A percentile compares a stretch with the other conserved stretches of the same genome.
These are phyloP conservation scores for Hybognathus amarus DNA, from an alignment of 2,797 vertebrate species.

Conservation along the genomic window DNA sequence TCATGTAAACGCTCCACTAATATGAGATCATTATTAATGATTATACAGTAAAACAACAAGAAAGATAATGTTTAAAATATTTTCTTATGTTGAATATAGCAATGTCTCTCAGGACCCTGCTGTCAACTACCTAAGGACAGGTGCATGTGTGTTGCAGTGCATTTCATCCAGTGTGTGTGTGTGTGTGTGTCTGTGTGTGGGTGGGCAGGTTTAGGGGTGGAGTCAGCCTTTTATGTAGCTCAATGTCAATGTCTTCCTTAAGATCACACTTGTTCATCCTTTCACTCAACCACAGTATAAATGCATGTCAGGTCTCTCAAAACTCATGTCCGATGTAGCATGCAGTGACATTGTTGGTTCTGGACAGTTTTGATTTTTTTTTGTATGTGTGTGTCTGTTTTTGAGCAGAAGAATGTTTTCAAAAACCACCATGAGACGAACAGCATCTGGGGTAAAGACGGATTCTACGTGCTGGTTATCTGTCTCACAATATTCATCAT, in stretches of 20 bases:
- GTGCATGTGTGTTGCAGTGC: slow-evolving; percentile 14
- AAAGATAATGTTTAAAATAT: not conserved
- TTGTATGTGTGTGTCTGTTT: not conserved
- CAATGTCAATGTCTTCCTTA: slow-evolving; percentile 38
- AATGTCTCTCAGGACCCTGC: not conserved
- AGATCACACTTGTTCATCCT: slow-evolving; percentile 51
- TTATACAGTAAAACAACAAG: not conserved
- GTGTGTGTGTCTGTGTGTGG: not conserved
- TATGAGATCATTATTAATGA: not conserved
- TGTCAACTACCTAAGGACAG: not conserved
- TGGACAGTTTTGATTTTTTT: not conserved
- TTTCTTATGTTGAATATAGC: not conserved
- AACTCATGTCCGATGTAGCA: slow-evolving; percentile 40
- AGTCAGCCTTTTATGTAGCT: slow-evolving; percentile 21
- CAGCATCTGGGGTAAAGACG: slow-evolving; percentile 88
- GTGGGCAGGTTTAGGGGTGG: slow-evolving; percentile 52
- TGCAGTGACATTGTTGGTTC: not conserved
- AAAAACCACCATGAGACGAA: slow-evolving; percentile 85
- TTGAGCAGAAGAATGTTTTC: slow-evolving; percentile 84
- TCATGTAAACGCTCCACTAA: not conserved
- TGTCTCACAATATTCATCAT: slow-evolving; percentile 90
- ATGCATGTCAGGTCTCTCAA: not conserved
- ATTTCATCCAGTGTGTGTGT: slow-evolving; percentile 26
- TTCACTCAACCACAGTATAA: slow-evolving; percentile 18
- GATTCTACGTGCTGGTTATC: slow-evolving; percentile 87